Base-by-base conservation (phyloP, 2,888 invertebrate genomes). In the Rotaria socialis region DNA sequence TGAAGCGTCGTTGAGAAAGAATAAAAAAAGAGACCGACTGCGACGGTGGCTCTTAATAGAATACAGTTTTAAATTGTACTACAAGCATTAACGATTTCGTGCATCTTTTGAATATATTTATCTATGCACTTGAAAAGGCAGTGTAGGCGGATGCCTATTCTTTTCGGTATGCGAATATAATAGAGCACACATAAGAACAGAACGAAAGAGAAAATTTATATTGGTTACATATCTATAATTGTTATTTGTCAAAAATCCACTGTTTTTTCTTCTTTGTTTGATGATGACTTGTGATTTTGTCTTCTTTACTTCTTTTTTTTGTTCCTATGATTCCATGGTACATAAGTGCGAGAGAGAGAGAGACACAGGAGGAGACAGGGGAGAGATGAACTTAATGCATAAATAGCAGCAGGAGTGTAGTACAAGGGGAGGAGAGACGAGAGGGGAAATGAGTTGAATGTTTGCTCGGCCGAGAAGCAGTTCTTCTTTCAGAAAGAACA, bases 31-130 rank as follows among this genome's bases (percentile, higher is more conserved):
- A 24, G 27, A 60, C 14, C 11, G 11, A 60, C 58, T 14, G 10
- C n/a, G 11, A 14, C 6, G 8, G 27, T 60, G 27, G 2, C 11
- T 7, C 2, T 10, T 60, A 0, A 24, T 27, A 60, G 58, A 27
- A 27, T 60, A 60, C 58, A 60, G 58, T 60, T 27, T 60, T 27
- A 14, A 27, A 27, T n/a, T 60, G 27, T 60, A 60, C 58, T n/a
- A 60, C 10, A 60, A 60, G 24, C 27, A 60, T 60, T 60, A 60
- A 10, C 24, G 58, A 60, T 60, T 60, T 60, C 58, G 58, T 60
- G 58, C 58, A 60, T 60, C 58, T 60, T 60, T 60, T 60, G n/a
- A 60, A 60, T 60, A 60, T 60, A 60, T 60, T 60, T 60, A 60
- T 60, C 58, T 60, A 27, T 60, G 58, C 58, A 60, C 58, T 60